phyloP scores from a whole-genome alignment of 2,888 invertebrate genomes.

The Pimpla rufipes region DNA sequence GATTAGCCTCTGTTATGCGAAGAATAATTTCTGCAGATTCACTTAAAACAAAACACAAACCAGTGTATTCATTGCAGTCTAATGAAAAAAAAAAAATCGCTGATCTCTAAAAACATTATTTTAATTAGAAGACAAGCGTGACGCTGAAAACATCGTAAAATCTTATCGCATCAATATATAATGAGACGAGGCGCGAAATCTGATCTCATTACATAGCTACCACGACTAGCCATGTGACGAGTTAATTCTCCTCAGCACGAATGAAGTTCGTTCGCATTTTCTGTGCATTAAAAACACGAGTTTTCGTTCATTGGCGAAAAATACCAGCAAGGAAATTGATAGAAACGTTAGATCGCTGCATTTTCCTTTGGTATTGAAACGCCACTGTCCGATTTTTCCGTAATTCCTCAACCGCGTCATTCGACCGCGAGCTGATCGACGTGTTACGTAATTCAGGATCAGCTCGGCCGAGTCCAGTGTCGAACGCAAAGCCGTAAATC shows the following conservation, averaged over 20 bases:
- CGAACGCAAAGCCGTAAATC: constrained; percentile 12
- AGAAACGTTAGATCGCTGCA: neutral
- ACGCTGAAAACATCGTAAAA: neutral
- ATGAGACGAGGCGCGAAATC: too few species aligned
- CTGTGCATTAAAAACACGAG: too few species aligned
- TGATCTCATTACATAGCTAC: too few species aligned
- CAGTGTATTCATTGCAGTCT: too few species aligned
- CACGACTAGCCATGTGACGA: too few species aligned
- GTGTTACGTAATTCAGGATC: constrained; percentile 22
- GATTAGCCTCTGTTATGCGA: too few species aligned
- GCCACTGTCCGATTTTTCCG: neutral
- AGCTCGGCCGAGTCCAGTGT: constrained; percentile 1
- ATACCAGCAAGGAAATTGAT: neutral
- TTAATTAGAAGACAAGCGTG: neutral
- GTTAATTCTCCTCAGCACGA: too few species aligned
- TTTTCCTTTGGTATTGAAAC: neutral
- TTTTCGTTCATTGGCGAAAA: too few species aligned
- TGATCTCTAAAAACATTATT: neutral
- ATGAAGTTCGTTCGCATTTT: too few species aligned
- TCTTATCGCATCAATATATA: too few species aligned
- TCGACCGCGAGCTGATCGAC: constrained; percentile 28
- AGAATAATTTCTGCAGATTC: too few species aligned
- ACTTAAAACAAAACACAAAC: too few species aligned
- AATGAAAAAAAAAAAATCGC: neutral
- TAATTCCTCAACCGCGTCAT: neutral